Conservation (phyloP, 2,797 vertebrate genomes). For the Labroides dimidiatus region DNA sequence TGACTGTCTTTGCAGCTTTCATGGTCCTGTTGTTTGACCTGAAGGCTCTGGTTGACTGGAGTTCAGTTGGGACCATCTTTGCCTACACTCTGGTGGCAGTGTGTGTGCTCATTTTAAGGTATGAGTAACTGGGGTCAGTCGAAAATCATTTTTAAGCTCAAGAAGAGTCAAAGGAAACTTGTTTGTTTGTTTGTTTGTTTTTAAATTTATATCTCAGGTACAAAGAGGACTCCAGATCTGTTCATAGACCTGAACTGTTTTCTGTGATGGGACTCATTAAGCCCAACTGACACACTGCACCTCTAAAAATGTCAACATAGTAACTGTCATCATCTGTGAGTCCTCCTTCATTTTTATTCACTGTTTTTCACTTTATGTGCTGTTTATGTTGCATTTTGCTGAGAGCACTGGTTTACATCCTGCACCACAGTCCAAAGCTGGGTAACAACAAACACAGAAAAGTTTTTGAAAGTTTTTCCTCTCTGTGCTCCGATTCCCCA, state of each 20-base stretch:
- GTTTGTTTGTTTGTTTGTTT: not conserved
- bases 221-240: slow-evolving; percentile 43
- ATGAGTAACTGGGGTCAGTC: slow-evolving; percentile 7
- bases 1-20: slow-evolving; percentile 67
- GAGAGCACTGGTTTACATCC: too few relatives aligned
- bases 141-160: not conserved
- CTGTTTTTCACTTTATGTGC: not conserved
- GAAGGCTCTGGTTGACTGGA: slow-evolving; percentile 84
- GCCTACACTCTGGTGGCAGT: slow-evolving; percentile 86
- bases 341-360: not conserved
- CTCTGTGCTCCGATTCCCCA: not conserved
- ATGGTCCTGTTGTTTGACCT: slow-evolving; percentile 86
- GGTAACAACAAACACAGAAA: too few relatives aligned
- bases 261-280: slow-evolving; percentile 49
- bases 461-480: not conserved
- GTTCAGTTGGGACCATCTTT: slow-evolving; percentile 86
- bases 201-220: slow-evolving; percentile 69
- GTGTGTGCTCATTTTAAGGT: slow-evolving; percentile 87
- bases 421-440: too few relatives aligned
- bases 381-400: not conserved
- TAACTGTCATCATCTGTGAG: slow-evolving; percentile 72
- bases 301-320: slow-evolving; percentile 67
- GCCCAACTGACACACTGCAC: slow-evolving; percentile 69
- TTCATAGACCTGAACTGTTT: slow-evolving; percentile 26
- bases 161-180: too few relatives aligned